Percentiles rank a stretch among this genome's conserved stretches.
Evolutionary conservation across 2,888 invertebrate genomes (phyloP).

Genomic region (Pammene fasciana): DNA sequence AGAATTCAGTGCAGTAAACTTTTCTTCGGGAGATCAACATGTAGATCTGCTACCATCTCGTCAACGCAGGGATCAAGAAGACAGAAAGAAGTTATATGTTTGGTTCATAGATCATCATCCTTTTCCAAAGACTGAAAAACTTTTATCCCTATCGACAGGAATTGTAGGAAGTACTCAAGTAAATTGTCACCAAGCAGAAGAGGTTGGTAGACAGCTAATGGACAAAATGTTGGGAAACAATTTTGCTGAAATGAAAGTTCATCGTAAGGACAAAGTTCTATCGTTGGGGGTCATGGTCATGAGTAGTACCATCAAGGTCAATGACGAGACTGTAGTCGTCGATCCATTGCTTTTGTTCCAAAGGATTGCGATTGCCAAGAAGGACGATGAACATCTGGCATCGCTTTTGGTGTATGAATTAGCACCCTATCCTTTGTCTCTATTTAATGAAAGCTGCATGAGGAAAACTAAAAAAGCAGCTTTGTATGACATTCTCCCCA

Average conservation of each 20-base stretch:
- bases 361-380: constrained; percentile 33
- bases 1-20: constrained; percentile 42
- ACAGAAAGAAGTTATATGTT: constrained; percentile 43
- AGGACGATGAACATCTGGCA: constrained; percentile 26
- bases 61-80: constrained; percentile 44
- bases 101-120: constrained; percentile 46
- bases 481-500: constrained; percentile 26
- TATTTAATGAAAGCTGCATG: constrained; percentile 21
- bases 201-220: constrained; percentile 26
- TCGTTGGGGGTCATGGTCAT: not conserved
- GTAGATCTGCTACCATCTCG: constrained; percentile 45
- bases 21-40: constrained; percentile 44
- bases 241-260: constrained; percentile 30
- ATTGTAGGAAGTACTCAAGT: constrained; percentile 46
- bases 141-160: constrained; percentile 48
- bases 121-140: constrained; percentile 45
- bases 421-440: constrained; percentile 9
- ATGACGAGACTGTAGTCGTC: constrained; percentile 27
- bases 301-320: constrained; percentile 4
- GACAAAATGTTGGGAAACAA: constrained; percentile 30
- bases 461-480: constrained; percentile 23
- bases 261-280: constrained; percentile 22
- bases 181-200: constrained; percentile 25
- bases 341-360: constrained; percentile 15
- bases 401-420: constrained; percentile 9